phyloP scores from a whole-genome alignment of 2,797 vertebrate genomes.

The Phoebastria nigripes region DNA sequence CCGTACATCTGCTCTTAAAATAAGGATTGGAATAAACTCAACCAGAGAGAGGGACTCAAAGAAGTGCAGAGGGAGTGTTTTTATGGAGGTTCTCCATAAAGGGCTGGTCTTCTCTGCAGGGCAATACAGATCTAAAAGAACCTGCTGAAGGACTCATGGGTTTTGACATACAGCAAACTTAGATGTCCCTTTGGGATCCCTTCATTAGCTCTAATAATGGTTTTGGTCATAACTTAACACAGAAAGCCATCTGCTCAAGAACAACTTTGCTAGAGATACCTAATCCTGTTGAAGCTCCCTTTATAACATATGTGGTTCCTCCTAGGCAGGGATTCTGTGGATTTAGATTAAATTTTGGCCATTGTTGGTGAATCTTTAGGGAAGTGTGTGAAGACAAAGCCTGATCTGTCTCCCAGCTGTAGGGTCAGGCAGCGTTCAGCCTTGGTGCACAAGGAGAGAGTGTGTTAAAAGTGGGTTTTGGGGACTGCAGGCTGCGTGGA shows the following conservation, averaged over 20 bases:
- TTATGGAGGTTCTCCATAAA: background rate
- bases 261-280: background rate
- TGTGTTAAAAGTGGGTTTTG: background rate
- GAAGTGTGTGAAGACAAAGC: background rate
- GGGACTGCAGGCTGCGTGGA: background rate
- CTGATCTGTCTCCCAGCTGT: background rate
- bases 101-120: background rate
- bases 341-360: background rate
- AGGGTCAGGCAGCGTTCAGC: background rate
- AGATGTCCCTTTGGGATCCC: background rate
- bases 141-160: background rate
- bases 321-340: background rate
- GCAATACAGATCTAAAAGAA: background rate
- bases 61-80: background rate
- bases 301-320: background rate
- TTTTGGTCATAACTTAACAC: background rate
- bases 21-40: background rate
- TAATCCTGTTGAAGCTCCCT: background rate
- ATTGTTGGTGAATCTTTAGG: background rate
- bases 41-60: background rate
- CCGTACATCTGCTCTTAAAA: background rate
- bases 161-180: background rate
- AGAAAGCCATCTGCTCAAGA: background rate
- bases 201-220: background rate
- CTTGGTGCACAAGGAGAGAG: background rate